phyloP scores from a whole-genome alignment of 1,140 invertebrate species.

The Planococcus citri region DNA sequence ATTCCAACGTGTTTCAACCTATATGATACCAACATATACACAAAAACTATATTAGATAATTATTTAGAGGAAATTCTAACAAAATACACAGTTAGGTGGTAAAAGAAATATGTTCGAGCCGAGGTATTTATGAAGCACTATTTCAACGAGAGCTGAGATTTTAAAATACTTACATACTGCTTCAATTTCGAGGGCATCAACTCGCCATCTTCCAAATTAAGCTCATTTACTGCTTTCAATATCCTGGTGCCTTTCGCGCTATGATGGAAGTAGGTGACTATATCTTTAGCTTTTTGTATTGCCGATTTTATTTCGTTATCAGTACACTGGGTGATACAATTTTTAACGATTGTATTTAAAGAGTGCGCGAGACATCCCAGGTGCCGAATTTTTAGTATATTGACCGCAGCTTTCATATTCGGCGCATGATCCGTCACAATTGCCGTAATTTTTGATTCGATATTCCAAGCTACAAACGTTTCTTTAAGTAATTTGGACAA shows the following conservation, averaged over 20 bases:
- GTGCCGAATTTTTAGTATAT: neutral
- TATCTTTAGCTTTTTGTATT: neutral
- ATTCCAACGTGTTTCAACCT: neutral
- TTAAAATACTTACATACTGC: neutral
- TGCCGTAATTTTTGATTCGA: conserved; percentile 7
- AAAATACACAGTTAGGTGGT: no score
- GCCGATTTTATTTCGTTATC: neutral
- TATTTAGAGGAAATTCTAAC: no score
- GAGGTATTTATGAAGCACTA: no score
- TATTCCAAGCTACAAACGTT: conserved; percentile 16
- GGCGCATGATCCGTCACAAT: conserved; percentile 21
- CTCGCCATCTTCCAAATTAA: no score
- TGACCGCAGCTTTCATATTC: conserved; percentile 20
- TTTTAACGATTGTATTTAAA: conserved; percentile 5
- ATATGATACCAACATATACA: neutral
- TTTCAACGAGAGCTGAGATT: no score
- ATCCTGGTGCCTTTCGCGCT: neutral
- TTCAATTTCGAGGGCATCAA: neutral
- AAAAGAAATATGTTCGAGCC: no score
- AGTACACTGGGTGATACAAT: neutral
- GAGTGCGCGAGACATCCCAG: conserved; percentile 16
- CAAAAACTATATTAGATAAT: neutral
- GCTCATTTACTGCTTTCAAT: no score
- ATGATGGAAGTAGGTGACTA: neutral
- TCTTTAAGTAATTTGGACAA: conserved; percentile 10